Conservation (phyloP, 1,140 invertebrate species). For the Drosophila bocki region DNA sequence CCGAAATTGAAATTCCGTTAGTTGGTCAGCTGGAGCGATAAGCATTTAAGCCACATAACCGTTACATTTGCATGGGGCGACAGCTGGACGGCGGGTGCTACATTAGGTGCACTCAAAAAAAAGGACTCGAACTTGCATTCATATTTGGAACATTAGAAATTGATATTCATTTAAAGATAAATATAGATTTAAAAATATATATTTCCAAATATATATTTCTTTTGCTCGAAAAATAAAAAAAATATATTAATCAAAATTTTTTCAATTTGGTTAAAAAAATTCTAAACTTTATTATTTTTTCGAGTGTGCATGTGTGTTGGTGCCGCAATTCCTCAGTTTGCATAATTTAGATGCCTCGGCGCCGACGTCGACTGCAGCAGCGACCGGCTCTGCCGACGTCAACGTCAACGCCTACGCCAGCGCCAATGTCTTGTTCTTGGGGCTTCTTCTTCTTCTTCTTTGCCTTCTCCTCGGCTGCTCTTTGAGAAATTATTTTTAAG, state of each 20-base stretch:
- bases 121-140: neutral
- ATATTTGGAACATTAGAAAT: too few species aligned
- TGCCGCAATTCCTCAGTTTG: conserved; percentile 64
- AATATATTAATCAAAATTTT: neutral
- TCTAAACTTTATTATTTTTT: neutral
- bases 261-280: neutral
- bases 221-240: neutral
- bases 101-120: conserved; percentile 4
- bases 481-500: conserved; percentile 82
- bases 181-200: too few species aligned
- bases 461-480: conserved; percentile 35
- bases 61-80: conserved; percentile 41
- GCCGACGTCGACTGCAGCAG: conserved; percentile 7
- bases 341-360: conserved; percentile 70
- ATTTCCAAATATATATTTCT: too few species aligned
- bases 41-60: conserved; percentile 44
- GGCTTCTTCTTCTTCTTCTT: conserved; percentile 42
- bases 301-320: conserved; percentile 18
- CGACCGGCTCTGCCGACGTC: conserved; percentile 10
- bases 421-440: conserved; percentile 63
- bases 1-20: conserved; percentile 56
- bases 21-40: conserved; percentile 34
- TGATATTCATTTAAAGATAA: too few species aligned
- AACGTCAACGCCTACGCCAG: conserved; percentile 48
- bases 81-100: conserved; percentile 21